Base-by-base conservation (phyloP, 2,888 invertebrate species). In the Cheilosia impressa region DNA sequence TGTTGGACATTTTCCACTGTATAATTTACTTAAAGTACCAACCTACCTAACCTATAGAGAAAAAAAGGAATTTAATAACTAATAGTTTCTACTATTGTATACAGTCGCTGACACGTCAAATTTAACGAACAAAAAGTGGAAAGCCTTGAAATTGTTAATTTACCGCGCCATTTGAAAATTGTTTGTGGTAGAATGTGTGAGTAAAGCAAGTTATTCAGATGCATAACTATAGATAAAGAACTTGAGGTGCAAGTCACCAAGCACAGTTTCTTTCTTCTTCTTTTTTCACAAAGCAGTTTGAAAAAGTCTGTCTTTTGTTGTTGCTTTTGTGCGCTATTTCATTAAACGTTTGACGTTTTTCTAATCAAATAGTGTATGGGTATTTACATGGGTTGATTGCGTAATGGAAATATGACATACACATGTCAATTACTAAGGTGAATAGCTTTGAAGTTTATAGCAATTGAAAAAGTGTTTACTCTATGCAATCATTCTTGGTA, bases 71-170 rank as follows among this genome's bases (percentile, higher is more conserved):
- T 62, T 68, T 71, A 62, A 76, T 60, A 82, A 77, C 65, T 72
- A 58, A 66, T 80, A 79, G 80, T 75, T 84, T 71, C 43, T 58
- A 24, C 31, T 24, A 41, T 19, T 63, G 17, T 68, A 45, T 57
- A 45, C 22, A 31, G 62, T 73, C 34, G 34, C 57, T 6, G 47
- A 13, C 9, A 58, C 66, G 58, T 72, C 19, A 34, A 43, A 53
- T 9, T 3, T n/a, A 47, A 63, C 27, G 41, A 34, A 10, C 17
- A 60, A 57, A 75, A 79, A 68, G 72, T 72, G 15, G 72, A 81
- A 85, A 85, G 72, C 85, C 85, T 85, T 85, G 85, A 76, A 68
- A 77, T 62, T 72, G 76, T 68, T 72, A 79, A 66, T 31, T 38
- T 34, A 71, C 60, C 72, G 62, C 85, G 81, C 76, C 81, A 85